These are phyloP conservation scores for Porites lutea DNA, from an alignment of 64 coral and sea anemone genomes.

Conservation along the genomic window DNA sequence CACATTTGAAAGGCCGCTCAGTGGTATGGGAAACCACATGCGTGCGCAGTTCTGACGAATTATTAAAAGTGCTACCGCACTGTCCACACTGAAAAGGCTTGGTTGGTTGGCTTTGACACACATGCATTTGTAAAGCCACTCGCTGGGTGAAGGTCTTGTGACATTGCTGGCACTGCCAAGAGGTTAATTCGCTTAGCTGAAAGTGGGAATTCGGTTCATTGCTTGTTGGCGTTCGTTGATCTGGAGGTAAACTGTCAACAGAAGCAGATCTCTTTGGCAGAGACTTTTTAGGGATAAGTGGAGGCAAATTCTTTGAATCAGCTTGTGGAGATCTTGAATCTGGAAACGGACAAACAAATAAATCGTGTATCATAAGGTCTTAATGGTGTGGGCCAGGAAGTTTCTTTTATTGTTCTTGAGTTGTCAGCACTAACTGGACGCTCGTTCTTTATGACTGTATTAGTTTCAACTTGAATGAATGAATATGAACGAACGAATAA, in stretches of 20 bases:
- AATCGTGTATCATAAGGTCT: too few species aligned
- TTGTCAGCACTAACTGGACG: too few species aligned
- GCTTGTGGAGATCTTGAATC: neutral
- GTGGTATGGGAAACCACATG: conserved; percentile 54
- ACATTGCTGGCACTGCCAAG: conserved; percentile 64
- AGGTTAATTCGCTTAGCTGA: conserved; percentile 32
- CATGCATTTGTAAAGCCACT: conserved; percentile 59
- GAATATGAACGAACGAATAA: too few species aligned
- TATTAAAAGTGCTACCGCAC: conserved; percentile 57
- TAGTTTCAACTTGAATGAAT: too few species aligned
- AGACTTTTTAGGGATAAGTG: conserved; percentile 15
- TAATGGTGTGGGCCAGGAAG: too few species aligned
- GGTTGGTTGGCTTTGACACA: conserved; percentile 43
- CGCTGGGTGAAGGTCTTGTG: conserved; percentile 64
- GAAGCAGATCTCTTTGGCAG: neutral
- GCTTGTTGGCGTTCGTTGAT: neutral
- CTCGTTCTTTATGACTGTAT: neutral
- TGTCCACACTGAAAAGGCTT: conserved; percentile 75
- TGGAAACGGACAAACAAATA: neutral
- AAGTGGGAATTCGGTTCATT: neutral
- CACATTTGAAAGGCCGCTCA: conserved; percentile 76
- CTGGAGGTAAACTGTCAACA: neutral
- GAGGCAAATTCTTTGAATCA: neutral
- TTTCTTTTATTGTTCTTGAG: too few species aligned
- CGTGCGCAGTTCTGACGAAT: conserved; percentile 63